Evolutionary conservation across 2,113 vertebrate species (phyloP).

Genomic region (Camelus dromedarius): DNA sequence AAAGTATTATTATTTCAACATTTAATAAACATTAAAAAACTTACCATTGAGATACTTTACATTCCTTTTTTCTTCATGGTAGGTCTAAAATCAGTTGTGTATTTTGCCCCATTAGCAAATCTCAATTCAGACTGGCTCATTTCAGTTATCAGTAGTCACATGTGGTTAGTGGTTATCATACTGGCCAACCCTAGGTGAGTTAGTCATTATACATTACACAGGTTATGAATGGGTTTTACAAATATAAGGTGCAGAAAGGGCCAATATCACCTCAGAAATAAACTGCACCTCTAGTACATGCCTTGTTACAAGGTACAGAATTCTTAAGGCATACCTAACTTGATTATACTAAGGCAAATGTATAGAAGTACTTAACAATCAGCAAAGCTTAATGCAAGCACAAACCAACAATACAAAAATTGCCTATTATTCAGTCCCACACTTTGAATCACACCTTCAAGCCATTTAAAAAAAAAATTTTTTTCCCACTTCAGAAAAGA

Average conservation of each 20-base stretch:
- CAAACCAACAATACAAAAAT: not conserved
- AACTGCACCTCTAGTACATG: not conserved
- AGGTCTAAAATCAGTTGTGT: not conserved
- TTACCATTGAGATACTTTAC: not conserved
- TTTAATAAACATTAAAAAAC: not conserved
- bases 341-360: not conserved
- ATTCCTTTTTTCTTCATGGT: not conserved
- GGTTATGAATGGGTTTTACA: not conserved
- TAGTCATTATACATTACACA: not conserved
- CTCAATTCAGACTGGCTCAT: not conserved
- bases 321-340: not conserved
- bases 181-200: not conserved
- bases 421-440: not conserved
- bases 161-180: not conserved
- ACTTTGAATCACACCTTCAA: not conserved
- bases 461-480: not conserved
- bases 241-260: not conserved
- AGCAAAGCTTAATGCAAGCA: not conserved
- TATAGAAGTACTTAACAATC: not conserved
- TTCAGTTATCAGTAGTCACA: not conserved
- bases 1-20: constrained; percentile 22
- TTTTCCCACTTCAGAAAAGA: not conserved
- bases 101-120: not conserved
- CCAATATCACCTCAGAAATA: not conserved
- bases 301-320: not conserved